Conservation (phyloP, 2,113 vertebrate species). For the Phalacrocorax brasilianus region DNA sequence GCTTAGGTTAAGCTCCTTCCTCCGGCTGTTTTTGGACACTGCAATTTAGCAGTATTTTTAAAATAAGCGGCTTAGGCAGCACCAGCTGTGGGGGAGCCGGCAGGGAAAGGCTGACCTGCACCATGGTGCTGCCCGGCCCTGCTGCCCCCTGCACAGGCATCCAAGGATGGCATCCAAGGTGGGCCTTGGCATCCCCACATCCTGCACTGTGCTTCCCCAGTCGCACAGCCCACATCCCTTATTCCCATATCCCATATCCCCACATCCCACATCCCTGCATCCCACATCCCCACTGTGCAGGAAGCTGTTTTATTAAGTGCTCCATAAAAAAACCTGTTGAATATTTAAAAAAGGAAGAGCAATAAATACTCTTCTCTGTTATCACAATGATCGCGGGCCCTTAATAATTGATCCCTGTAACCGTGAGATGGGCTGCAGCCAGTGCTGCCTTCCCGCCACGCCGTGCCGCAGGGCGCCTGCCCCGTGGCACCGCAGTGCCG, state of each 20-base stretch:
- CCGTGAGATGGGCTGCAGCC: background rate
- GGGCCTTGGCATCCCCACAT: background rate
- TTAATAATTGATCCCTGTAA: slow-evolving; percentile 77
- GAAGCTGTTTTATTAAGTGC: background rate
- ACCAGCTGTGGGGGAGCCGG: rapidly evolving
- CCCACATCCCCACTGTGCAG: rapidly evolving
- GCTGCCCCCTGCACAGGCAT: rapidly evolving
- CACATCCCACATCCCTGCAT: background rate
- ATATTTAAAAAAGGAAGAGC: slow-evolving; percentile 84
- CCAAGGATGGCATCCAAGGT: too few species aligned
- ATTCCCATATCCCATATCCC: background rate
- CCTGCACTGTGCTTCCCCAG: background rate
- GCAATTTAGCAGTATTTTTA: slow-evolving; percentile 74
- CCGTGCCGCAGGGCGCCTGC: background rate
- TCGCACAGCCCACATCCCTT: background rate
- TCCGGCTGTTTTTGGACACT: slow-evolving; percentile 83
- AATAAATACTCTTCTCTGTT: slow-evolving; percentile 72
- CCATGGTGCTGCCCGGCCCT: rapidly evolving
- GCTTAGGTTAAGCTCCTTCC: slow-evolving; percentile 78
- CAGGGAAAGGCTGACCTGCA: background rate
- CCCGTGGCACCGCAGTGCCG: rapidly evolving
- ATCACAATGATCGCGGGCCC: slow-evolving; percentile 66
- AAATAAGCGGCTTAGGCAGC: slow-evolving; percentile 80
- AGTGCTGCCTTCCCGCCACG: background rate
- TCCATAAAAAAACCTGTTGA: slow-evolving; percentile 63